Base-by-base conservation (phyloP, 2,888 invertebrate species). In the Xestoiulus laeticollis region DNA sequence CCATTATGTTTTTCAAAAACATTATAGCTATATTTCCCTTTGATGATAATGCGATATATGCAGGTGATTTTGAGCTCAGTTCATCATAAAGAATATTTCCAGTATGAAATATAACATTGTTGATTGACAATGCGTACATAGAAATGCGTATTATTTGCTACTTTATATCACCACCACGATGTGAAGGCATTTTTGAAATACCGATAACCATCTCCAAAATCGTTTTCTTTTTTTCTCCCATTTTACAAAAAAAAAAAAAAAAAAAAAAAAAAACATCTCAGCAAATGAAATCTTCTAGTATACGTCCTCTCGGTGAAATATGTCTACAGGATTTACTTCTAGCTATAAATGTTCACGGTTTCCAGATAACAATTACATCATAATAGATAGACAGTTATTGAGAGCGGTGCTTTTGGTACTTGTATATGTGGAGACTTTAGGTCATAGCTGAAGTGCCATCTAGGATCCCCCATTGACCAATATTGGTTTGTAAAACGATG, bases 401-500 rank as follows among this genome's bases (percentile, higher is more conserved):
- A 68, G 26, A 12, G 22, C 22, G 22, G 26, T 26, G 22, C 26
- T 68, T 68, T 22, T 26, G 10, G n/a, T 68, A n/a, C n/a, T n/a
- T n/a, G n/a, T n/a, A 4, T 26, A 26, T 68, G 68, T 26, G 10
- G 10, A 22, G 68, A 12, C 22, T 22, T 26, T 68, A 68, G 68
- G 26, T 68, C 68, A 68, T 68, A 26, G 22, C 26, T 68, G 10
- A 26, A 68, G 68, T 68, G 68, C 68, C 68, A 68, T 68, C 16
- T 59, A 59, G n/a, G n/a, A 19, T 16, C 59, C 59, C 59, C 59
- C 59, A 59, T 22, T 59, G 59, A 59, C 59, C 59, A 59, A 59
- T 59, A 59, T 59, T 59, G 59, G n/a, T 59, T 22, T 68, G 26
- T 68, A 68, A 68, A 68, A 22, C 68, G 68, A 26, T 68, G n/a